Evolutionary conservation across 2,888 invertebrate genomes (phyloP), one percentile per base, ranked within the genome.

Genomic region (Apomyelois bistriatella): DNA sequence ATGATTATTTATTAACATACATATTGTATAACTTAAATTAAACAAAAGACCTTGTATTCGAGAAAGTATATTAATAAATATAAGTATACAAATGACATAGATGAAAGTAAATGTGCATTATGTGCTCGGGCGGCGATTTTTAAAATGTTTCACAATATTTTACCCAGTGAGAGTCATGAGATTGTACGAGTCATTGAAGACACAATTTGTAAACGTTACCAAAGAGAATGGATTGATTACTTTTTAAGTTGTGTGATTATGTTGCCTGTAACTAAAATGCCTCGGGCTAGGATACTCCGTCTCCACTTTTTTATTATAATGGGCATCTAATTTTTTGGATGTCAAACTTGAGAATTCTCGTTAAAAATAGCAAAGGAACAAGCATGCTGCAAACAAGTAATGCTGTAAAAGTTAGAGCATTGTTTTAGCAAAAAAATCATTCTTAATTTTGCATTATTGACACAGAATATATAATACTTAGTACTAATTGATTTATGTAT

Each of bases 221-320:
- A 79, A 87, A 85, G 82, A 83, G 85, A 85, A 85, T 77, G 82
- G 84, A 89, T 88, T 87, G 85, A 88, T 89, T 83, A 82, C 86
- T 85, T 89, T 87, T 87, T 86, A 87, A 89, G 80, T 85, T 86
- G 77, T 77, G 77, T 79, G 82, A 85, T 84, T 83, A 85, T 80
- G 77, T 72, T 78, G 65, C 69, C 68, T 66, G 76, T 72, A 77
- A 71, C 71, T 61, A 72, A 74, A 76, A 68, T 65, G 83, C 84
- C 85, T 78, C 57, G 61, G 84, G 86, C 83, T 72, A 70, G 64
- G 65, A 70, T 68, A 65, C 64, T 66, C 67, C 71, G 72, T 76
- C 70, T 78, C 72, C 62, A 65, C 60, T 68, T 73, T n/a, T 70
- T 74, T 78, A 82, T 83, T 15, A 38, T 82, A 77, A 84, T 82